Percentiles rank a stretch among this genome's conserved stretches.
Conservation (phyloP, 2,113 vertebrate genomes). For the Catagonus wagneri region DNA sequence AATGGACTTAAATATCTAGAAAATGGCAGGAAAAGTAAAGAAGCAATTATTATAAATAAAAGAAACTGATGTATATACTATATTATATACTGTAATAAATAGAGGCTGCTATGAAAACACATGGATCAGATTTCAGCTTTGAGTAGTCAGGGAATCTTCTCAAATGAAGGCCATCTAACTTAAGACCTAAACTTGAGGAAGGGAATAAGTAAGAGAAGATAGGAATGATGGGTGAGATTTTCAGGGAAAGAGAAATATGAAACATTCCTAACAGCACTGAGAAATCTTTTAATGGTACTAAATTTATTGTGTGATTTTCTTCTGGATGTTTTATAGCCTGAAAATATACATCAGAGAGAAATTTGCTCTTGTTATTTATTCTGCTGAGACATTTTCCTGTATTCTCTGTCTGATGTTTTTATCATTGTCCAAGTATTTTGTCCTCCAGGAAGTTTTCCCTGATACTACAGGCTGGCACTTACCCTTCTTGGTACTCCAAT, state of each 20-base stretch:
- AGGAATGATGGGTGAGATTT: background rate
- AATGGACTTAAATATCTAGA: background rate
- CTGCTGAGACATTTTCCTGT: background rate
- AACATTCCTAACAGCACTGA: background rate
- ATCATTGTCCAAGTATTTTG: background rate
- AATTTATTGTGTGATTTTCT: background rate
- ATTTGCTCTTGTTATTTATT: background rate
- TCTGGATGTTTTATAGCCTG: background rate
- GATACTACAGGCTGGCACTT: background rate
- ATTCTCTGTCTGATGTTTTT: background rate
- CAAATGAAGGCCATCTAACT: background rate
- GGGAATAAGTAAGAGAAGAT: background rate
- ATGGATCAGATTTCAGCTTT: background rate
- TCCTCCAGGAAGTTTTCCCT: background rate
- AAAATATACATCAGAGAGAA: background rate
- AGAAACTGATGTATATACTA: background rate
- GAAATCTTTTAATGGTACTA: background rate
- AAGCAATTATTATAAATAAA: background rate
- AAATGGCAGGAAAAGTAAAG: background rate
- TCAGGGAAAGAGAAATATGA: background rate
- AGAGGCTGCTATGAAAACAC: background rate
- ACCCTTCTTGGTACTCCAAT: background rate
- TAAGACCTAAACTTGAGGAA: background rate
- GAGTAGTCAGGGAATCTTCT: background rate
- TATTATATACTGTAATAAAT: background rate